phyloP scores from a whole-genome alignment of 2,797 vertebrate species.

The Coracias cyanogaster region DNA sequence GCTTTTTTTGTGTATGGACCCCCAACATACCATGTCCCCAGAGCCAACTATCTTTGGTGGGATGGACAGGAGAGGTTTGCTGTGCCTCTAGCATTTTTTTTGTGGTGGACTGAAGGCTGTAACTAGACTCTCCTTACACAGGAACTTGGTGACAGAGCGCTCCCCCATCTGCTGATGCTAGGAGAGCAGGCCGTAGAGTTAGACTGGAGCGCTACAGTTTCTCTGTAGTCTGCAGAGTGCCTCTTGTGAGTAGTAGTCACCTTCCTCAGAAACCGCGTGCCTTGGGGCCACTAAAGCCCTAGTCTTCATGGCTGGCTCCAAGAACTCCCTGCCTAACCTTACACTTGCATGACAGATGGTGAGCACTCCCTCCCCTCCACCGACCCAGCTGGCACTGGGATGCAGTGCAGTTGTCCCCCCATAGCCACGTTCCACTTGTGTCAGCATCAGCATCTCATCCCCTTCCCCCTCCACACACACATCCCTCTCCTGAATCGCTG shows the following conservation, averaged over 20 bases:
- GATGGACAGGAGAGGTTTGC: conserved; percentile 28
- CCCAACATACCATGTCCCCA: background rate
- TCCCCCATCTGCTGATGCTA: conserved; percentile 69
- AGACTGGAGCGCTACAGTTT: conserved; percentile 72
- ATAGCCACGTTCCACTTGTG: conserved; percentile 32
- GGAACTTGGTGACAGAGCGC: conserved; percentile 69
- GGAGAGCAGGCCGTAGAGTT: conserved; percentile 74
- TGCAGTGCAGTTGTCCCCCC: background rate
- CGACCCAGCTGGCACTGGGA: conserved; percentile 23
- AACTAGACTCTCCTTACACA: conserved; percentile 76
- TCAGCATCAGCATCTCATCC: conserved; percentile 1
- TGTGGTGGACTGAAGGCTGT: conserved; percentile 60
- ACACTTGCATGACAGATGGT: conserved; percentile 64
- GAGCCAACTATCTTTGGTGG: background rate
- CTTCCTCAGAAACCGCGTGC: conserved; percentile 69
- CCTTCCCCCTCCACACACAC: conserved; percentile 5
- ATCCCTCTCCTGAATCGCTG: conserved; percentile 16
- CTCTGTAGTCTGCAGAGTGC: conserved; percentile 75
- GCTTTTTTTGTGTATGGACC: background rate
- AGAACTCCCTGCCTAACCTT: conserved; percentile 41
- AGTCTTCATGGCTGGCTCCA: conserved; percentile 27
- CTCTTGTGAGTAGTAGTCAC: conserved; percentile 76
- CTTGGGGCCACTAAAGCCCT: conserved; percentile 21
- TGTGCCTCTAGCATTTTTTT: background rate
- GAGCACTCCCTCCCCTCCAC: conserved; percentile 62